Evolutionary conservation across 2,113 vertebrate genomes (phyloP).

Genomic region (Mormyrus lacerda): DNA sequence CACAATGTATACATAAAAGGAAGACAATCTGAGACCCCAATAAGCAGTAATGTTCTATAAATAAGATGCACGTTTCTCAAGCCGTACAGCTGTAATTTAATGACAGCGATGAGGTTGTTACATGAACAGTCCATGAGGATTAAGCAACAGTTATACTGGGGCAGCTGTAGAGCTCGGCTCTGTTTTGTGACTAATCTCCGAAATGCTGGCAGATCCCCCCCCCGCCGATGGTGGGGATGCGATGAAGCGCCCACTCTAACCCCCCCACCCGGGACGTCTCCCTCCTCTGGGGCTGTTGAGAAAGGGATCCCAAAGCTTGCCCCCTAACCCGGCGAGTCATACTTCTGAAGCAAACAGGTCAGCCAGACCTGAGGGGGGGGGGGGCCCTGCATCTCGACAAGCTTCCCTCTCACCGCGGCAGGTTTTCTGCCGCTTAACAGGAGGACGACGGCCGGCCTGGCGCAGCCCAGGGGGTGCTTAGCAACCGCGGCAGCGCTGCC

Average conservation of each 20-base stretch:
- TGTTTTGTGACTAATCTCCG: not conserved
- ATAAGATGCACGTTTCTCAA: not conserved
- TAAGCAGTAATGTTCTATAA: not conserved
- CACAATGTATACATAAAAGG: not conserved
- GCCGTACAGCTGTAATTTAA: not conserved
- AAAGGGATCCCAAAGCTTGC: not conserved
- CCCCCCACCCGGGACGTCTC: not conserved
- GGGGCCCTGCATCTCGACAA: not conserved
- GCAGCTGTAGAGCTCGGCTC: not conserved
- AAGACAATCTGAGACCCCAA: not conserved
- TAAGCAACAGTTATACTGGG: not conserved
- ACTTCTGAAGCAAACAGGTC: not conserved
- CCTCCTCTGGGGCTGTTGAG: not conserved
- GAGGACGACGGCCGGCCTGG: not conserved
- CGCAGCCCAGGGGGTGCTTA: constrained; percentile 4
- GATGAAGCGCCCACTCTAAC: not conserved
- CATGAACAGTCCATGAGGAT: not conserved
- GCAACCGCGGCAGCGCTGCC: constrained; percentile 3
- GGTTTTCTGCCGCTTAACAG: not conserved
- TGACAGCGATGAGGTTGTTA: not conserved
- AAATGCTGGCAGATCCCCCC: not conserved
- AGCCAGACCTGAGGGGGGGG: not conserved
- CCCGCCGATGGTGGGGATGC: not conserved
- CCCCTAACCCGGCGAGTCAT: not conserved
- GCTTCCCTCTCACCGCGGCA: not conserved